Base-by-base conservation (phyloP, 2,888 invertebrate genomes). In the Phrixothrix hirtus region DNA sequence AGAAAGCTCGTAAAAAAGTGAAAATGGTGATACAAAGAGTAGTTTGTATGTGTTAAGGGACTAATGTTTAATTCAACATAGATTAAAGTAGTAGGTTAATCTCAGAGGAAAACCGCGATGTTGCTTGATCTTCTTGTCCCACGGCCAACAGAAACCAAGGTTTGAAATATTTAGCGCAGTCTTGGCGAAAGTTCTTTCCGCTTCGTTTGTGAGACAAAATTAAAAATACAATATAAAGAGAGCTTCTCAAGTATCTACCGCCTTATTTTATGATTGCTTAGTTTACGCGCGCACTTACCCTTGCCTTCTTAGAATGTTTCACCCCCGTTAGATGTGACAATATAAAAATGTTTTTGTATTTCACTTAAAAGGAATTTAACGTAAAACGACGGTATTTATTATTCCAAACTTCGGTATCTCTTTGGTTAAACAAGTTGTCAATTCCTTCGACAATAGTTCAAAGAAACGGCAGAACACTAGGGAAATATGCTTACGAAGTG, bases 401-500 rank as follows among this genome's bases (percentile, higher is more conserved):
- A 48, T 48, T 48, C 47, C 34, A 13, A 36, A 39, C 31, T 42
- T 52, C 36, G 45, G 46, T 52, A 52, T 46, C 46, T 46, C 46
- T 47, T 37, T 21, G 29, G 42, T 32, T 47, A 53, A 53, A 53
- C 53, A 66, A 66, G 66, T 69, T 71, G 71, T 73, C 73, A 71
- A 72, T 73, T 72, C 70, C 70, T 69, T 69, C 68, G 69, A 69
- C 71, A 70, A 72, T 70, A 67, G 68, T 68, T 71, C 68, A 73
- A 72, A 70, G 71, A 70, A 74, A 74, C 73, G 73, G 71, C 73
- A 66, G 72, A 73, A 72, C 75, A 73, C 74, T 60, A 62, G 75
- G 75, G 75, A 75, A 75, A 75, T 75, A 75, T 73, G 73, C 72
- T 71, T 67, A 64, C 66, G 66, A 69, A 70, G 58, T 47, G 60